A percentile compares a stretch with the other conserved stretches of the same genome.
These are phyloP conservation scores for Colaptes auratus DNA, from an alignment of 2,113 vertebrate species.

Conservation along the genomic window DNA sequence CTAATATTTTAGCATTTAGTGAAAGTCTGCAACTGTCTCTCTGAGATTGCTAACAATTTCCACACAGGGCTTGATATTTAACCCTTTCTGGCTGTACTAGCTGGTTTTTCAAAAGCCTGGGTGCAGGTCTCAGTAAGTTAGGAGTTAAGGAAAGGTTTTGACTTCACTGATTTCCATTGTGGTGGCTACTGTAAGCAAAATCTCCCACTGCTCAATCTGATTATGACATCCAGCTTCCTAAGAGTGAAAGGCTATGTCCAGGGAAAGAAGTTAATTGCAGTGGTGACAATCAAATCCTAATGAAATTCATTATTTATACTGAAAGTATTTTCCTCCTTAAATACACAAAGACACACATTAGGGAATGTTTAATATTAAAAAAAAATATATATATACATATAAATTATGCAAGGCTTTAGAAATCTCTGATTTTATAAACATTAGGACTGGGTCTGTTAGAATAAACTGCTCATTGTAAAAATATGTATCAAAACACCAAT, in stretches of 20 bases:
- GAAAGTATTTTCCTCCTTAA: slow-evolving; percentile 17
- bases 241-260: neutral
- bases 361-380: neutral
- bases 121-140: neutral
- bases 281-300: neutral
- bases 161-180: neutral
- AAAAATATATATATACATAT: neutral
- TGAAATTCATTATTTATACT: neutral
- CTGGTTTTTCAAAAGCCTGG: neutral
- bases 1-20: neutral
- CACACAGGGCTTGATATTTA: neutral
- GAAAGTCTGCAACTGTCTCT: neutral
- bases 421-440: neutral
- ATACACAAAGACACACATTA: neutral
- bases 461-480: neutral
- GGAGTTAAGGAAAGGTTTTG: neutral
- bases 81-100: neutral
- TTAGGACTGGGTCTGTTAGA: neutral
- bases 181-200: neutral
- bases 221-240: neutral
- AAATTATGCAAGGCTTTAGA: neutral
- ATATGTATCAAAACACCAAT: neutral
- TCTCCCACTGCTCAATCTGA: neutral
- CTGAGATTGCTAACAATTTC: neutral
- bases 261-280: neutral